Conservation (phyloP, 1,140 invertebrate genomes). For the Apis cerana region DNA sequence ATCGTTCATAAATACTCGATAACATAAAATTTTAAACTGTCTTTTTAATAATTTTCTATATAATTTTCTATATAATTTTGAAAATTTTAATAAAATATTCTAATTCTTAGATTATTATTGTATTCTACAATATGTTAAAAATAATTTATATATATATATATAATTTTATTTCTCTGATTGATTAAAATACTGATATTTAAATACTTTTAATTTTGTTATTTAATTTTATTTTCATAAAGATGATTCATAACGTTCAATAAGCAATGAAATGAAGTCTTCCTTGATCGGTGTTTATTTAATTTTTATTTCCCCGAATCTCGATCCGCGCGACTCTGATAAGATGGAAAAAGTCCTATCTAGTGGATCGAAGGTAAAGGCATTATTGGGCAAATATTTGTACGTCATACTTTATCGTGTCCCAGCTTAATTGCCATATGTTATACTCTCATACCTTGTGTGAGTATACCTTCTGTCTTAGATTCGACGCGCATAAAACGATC, state of each 20-base stretch:
- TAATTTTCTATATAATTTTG: too few relatives aligned
- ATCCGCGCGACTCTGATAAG: constrained; percentile 47
- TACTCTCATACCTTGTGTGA: constrained; percentile 57
- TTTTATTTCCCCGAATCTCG: constrained; percentile 58
- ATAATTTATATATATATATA: too few relatives aligned
- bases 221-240: too few relatives aligned
- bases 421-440: constrained; percentile 70
- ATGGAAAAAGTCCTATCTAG: constrained; percentile 51
- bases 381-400: constrained; percentile 67
- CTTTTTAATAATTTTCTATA: too few relatives aligned
- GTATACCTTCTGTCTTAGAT: constrained; percentile 49
- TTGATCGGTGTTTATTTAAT: constrained; percentile 7
- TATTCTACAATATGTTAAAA: too few relatives aligned
- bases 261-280: constrained; percentile 6
- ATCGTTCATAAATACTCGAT: too few relatives aligned
- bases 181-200: background rate
- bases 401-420: constrained; percentile 64
- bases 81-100: too few relatives aligned
- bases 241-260: background rate
- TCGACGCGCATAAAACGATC: constrained; percentile 4
- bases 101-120: too few relatives aligned
- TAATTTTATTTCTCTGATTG: background rate
- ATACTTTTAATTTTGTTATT: background rate
- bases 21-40: too few relatives aligned
- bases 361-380: constrained; percentile 62